Evolutionary conservation across 1,140 invertebrate genomes (phyloP), one percentile per base, ranked within the genome.

Genomic region (Sesamia nonagrioides): DNA sequence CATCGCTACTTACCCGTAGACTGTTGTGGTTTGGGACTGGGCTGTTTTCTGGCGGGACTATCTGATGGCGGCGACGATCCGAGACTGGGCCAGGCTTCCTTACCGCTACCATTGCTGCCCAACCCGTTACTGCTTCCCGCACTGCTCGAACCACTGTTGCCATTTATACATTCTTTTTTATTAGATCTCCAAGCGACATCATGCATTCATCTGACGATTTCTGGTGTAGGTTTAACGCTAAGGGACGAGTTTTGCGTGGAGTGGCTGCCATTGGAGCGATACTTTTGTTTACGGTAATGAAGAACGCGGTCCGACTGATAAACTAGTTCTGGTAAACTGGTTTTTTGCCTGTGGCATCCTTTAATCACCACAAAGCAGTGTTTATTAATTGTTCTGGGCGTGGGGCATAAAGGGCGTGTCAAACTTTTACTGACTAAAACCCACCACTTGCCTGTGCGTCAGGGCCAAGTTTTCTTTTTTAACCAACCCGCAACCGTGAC

Each of bases 71-170:
- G 96, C 9, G 95, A 96, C 21, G 89, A 84, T 84, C 92, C 84
- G 84, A 96, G 94, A 80, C 95, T 96, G 0, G 97, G 97, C 97
- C 97, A 97, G 77, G 97, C 97, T 91, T 97, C 97, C 92, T 97
- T 96, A 61, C 88, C 83, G 78, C 71, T 82, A 13, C 84, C 84
- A 33, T 82, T 86, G 50, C 81, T 85, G 17, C 78, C 82, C 13
- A 77, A 79, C 37, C 84, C 83, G 71, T 76, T 84, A 40, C 83
- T 84, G 60, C 82, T 84, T 78, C 83, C 69, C 58, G 58, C 21
- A 7, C 45, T 48, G 45, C 79, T 80, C 37, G 66, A 72, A 17
- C 73, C 58, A 52, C 83, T 85, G 50, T 85, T 84, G 52, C 86
- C 81, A 40, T 86, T 92, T 66, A 84, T 72, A 63, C 84, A 86